Percentiles rank a stretch among this genome's conserved stretches.
These are phyloP conservation scores for Eubasilissa splendida DNA, from an alignment of 2,888 invertebrate genomes.

Conservation along the genomic window DNA sequence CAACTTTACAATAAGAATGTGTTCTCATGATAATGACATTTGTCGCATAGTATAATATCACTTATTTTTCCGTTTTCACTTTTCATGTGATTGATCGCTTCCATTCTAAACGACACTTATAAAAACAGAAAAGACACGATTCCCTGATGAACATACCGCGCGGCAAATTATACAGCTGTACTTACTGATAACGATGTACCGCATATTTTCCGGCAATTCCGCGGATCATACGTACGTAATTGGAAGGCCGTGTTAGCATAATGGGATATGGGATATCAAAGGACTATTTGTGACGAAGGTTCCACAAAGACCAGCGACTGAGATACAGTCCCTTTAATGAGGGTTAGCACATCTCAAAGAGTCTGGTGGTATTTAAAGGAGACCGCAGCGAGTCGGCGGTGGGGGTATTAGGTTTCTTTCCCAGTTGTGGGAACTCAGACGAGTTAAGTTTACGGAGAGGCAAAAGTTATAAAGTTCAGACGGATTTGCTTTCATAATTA, in stretches of 20 bases:
- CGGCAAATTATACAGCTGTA: too few relatives aligned
- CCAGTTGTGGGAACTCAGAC: not conserved
- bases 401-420: constrained; percentile 35
- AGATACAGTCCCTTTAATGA: constrained; percentile 24
- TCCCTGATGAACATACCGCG: too few relatives aligned
- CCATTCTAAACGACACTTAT: too few relatives aligned
- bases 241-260: not conserved
- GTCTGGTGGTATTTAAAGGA: constrained; percentile 35
- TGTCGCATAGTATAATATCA: too few relatives aligned
- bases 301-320: constrained; percentile 20
- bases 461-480: constrained; percentile 26
- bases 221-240: too few relatives aligned
- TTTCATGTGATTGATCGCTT: too few relatives aligned
- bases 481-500: constrained; percentile 40
- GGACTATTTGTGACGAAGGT: constrained; percentile 12
- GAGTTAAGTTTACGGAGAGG: constrained; percentile 14
- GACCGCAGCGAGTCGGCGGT: not conserved
- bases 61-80: too few relatives aligned
- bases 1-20: too few relatives aligned
- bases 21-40: too few relatives aligned
- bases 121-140: too few relatives aligned
- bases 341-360: constrained; percentile 35
- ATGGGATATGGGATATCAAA: constrained; percentile 34
- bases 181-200: too few relatives aligned
- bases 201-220: too few relatives aligned